Evolutionary conservation across 2,888 invertebrate genomes (phyloP).

Genomic region (Periphyllus acericola): DNA sequence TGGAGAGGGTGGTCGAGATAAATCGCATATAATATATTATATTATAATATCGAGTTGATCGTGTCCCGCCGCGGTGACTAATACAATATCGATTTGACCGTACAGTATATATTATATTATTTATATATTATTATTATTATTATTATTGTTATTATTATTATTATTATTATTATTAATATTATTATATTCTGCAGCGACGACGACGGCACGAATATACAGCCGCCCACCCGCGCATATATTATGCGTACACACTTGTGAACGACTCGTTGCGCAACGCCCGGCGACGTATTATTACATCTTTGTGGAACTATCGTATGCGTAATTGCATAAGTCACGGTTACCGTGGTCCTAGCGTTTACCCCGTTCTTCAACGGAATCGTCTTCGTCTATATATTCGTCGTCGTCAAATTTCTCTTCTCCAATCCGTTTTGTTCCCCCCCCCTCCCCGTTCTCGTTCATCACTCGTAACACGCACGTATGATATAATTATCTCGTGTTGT

Average conservation of each 20-base stretch:
- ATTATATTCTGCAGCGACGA: neutral
- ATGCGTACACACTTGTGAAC: neutral
- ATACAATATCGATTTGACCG: too few species aligned
- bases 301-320: conserved; percentile 25
- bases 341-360: neutral
- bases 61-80: neutral
- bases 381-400: neutral
- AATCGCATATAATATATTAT: too few species aligned
- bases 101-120: too few species aligned
- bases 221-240: neutral
- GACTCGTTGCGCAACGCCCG: conserved; percentile 23
- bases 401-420: neutral
- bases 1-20: too few species aligned
- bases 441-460: too few species aligned
- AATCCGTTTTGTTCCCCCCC: too few species aligned
- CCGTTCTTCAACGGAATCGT: neutral
- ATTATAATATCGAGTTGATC: neutral
- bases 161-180: too few species aligned
- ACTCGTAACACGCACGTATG: neutral
- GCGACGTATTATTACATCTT: conserved; percentile 26
- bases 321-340: conserved; percentile 43
- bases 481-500: neutral
- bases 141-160: too few species aligned
- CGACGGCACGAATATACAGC: neutral
- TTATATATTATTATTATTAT: too few species aligned